Evolutionary conservation across 2,797 vertebrate genomes (phyloP).

Genomic region (Silurus lanzhouensis): DNA sequence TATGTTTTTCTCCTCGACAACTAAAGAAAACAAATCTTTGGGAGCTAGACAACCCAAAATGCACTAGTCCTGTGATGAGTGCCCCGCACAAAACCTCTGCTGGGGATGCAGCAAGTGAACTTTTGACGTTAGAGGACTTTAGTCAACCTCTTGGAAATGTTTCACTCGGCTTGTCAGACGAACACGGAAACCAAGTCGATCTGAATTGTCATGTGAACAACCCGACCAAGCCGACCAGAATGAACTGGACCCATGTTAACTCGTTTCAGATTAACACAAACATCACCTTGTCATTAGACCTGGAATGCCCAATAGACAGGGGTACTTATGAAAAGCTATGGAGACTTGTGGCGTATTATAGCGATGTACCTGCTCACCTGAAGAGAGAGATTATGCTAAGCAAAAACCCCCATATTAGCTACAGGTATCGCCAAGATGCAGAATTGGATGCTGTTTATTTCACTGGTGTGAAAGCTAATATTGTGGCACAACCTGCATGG

Average conservation of each 20-base stretch:
- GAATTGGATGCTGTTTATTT: conserved; percentile 83
- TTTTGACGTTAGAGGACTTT: conserved; percentile 65
- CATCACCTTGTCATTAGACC: conserved; percentile 74
- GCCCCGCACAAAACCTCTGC: conserved; percentile 63
- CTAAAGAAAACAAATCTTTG: conserved; percentile 75
- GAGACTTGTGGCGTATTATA: conserved; percentile 93
- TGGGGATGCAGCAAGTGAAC: conserved; percentile 61
- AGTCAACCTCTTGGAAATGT: conserved; percentile 76
- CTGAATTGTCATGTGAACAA: conserved; percentile 76
- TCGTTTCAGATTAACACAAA: conserved; percentile 74
- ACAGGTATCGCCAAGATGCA: conserved; percentile 80
- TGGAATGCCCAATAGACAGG: conserved; percentile 83
- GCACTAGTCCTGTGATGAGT: conserved; percentile 77
- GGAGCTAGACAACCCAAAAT: conserved; percentile 70
- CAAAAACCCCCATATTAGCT: conserved; percentile 70
- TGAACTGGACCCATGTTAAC: conserved; percentile 77
- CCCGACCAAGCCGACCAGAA: conserved; percentile 63
- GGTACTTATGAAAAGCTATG: conserved; percentile 86
- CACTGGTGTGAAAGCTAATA: conserved; percentile 82
- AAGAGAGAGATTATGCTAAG: conserved; percentile 69
- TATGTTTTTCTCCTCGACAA: conserved; percentile 77
- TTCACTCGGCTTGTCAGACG: conserved; percentile 83
- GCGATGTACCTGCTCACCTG: conserved; percentile 83
- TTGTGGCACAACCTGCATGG: conserved; percentile 80
- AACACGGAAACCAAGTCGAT: conserved; percentile 83